Conservation (phyloP, 1,140 invertebrate species). For the Nilaparvata lugens region DNA sequence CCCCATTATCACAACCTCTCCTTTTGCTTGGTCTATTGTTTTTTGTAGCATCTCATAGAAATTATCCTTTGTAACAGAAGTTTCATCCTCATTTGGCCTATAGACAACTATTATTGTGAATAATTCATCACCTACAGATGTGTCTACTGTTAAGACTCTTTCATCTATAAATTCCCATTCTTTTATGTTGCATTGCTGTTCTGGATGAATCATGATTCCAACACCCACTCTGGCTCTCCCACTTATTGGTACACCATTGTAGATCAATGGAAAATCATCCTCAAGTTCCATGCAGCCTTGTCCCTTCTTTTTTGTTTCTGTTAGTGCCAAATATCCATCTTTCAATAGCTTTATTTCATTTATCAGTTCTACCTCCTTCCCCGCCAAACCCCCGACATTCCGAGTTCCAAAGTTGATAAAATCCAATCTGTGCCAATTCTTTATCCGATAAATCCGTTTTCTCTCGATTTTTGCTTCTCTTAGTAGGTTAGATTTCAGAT, state of each 20-base stretch:
- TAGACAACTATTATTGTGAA: background rate
- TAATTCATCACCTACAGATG: background rate
- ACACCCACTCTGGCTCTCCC: conserved; percentile 6
- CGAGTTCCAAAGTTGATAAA: conserved; percentile 11
- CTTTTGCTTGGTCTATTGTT: background rate
- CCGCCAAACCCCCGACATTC: conserved; percentile 16
- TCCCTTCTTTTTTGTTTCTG: conserved; percentile 19
- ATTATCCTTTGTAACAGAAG: background rate
- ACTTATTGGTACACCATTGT: background rate
- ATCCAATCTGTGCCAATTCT: background rate
- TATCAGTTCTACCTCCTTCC: conserved; percentile 14
- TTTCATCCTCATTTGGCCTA: background rate
- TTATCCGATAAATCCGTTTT: no score
- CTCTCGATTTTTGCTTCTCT: no score
- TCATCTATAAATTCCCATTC: conserved; percentile 8
- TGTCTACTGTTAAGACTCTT: conserved; percentile 1
- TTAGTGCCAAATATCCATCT: conserved; percentile 12
- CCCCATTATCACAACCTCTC: background rate
- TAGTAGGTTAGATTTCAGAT: no score
- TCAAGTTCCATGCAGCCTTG: conserved; percentile 9
- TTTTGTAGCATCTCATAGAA: conserved; percentile 11
- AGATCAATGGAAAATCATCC: conserved; percentile 8
- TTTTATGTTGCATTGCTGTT: background rate
- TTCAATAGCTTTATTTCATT: conserved; percentile 8
- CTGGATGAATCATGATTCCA: background rate